Percentiles rank a stretch among this genome's conserved stretches.
Evolutionary conservation across 2,113 vertebrate species (phyloP).

Genomic region (Equus quagga): DNA sequence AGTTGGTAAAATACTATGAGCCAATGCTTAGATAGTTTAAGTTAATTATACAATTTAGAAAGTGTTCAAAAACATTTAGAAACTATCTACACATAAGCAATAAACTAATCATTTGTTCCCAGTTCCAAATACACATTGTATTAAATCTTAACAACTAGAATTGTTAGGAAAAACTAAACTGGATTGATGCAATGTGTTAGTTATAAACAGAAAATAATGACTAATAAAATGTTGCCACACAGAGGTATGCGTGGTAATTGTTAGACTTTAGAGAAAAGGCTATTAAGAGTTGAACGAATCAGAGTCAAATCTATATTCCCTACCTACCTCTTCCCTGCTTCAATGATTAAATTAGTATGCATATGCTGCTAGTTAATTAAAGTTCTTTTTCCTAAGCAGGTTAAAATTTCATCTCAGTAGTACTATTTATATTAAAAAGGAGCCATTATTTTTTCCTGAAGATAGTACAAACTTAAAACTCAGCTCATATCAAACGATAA

Average conservation of each 20-base stretch:
- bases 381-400: neutral
- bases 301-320: neutral
- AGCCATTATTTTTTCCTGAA: neutral
- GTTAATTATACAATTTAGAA: neutral
- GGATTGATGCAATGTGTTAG: neutral
- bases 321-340: neutral
- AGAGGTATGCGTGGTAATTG: neutral
- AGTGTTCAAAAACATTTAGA: neutral
- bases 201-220: conserved; percentile 33
- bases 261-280: neutral
- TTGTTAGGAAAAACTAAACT: neutral
- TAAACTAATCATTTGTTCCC: neutral
- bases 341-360: neutral
- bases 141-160: conserved; percentile 6
- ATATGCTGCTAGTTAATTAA: neutral
- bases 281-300: neutral
- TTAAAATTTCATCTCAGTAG: conserved; percentile 34
- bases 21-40: neutral
- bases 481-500: conserved; percentile 33
- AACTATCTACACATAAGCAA: neutral
- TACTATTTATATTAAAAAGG: conserved; percentile 16
- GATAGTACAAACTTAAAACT: conserved; percentile 35
- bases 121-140: neutral
- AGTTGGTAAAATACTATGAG: conserved; percentile 36
- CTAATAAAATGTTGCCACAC: neutral